Percentiles rank a stretch among this genome's conserved stretches.
Conservation (phyloP, 2,888 invertebrate species). For the Drosophila austrosaltans region DNA sequence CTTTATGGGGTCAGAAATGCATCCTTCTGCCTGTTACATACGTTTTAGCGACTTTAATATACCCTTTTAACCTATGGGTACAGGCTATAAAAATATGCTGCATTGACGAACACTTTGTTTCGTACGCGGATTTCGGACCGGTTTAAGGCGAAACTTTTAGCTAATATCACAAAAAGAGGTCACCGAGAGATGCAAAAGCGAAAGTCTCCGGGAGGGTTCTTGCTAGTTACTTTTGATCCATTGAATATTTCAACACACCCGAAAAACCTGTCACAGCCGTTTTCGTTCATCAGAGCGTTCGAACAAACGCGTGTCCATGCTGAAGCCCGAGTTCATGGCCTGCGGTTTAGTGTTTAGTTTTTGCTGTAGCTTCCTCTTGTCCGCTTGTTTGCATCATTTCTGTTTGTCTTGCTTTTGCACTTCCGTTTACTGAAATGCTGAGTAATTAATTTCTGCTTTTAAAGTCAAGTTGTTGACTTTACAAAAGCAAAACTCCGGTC, state of each 20-base stretch:
- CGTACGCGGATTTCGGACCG: conserved; percentile 32
- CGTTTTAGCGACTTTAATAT: too few relatives aligned
- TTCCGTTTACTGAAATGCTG: conserved; percentile 19
- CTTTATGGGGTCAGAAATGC: too few relatives aligned
- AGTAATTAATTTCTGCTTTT: conserved; percentile 6
- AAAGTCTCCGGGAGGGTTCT: conserved; percentile 42
- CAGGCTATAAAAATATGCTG: conserved; percentile 16
- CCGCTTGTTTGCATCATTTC: conserved; percentile 2
- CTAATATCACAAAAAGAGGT: conserved; percentile 55
- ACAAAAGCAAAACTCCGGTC: conserved; percentile 14
- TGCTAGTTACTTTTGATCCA: background rate
- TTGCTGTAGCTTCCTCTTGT: conserved; percentile 21
- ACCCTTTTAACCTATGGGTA: too few relatives aligned
- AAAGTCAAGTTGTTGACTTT: conserved; percentile 16
- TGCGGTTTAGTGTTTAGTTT: conserved; percentile 10
- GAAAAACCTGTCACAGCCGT: conserved; percentile 48
- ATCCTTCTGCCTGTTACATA: too few relatives aligned
- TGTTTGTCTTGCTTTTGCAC: background rate
- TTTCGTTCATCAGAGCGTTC: conserved; percentile 20
- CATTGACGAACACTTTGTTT: conserved; percentile 21
- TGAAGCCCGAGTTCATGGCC: conserved; percentile 61
- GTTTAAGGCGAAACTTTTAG: conserved; percentile 56
- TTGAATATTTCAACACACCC: conserved; percentile 23
- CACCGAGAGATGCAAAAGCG: conserved; percentile 52
- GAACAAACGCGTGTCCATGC: conserved; percentile 40